phyloP scores from a whole-genome alignment of 2,797 vertebrate species.

The Adelosebastes latens region DNA sequence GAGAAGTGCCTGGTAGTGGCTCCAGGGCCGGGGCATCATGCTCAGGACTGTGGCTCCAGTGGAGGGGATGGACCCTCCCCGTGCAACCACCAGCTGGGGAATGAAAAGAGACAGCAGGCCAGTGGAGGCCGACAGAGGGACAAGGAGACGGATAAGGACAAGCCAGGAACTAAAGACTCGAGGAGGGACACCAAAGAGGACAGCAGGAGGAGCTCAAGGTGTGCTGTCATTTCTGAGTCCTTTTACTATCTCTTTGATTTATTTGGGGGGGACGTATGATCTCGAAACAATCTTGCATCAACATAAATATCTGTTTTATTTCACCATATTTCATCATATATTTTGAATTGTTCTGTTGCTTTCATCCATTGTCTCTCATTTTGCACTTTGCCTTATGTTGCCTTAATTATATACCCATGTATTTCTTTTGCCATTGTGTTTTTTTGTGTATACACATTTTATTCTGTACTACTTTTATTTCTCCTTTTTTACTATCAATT shows the following conservation, averaged over 20 bases:
- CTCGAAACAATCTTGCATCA: not conserved
- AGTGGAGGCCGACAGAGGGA: constrained; percentile 51
- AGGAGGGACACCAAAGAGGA: constrained; percentile 77
- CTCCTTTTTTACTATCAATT: constrained; percentile 46
- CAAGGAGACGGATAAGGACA: constrained; percentile 64
- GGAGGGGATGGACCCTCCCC: constrained; percentile 56
- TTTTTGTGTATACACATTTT: constrained; percentile 17
- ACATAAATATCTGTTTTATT: constrained; percentile 18
- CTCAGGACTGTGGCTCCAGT: constrained; percentile 69
- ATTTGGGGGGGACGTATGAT: not conserved
- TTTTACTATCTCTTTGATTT: not conserved
- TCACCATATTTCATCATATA: constrained; percentile 28
- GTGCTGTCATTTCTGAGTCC: constrained; percentile 3
- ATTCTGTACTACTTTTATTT: constrained; percentile 52
- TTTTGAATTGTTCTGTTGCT: constrained; percentile 13
- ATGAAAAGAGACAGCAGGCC: constrained; percentile 72
- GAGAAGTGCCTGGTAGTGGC: constrained; percentile 87
- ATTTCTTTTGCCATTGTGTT: constrained; percentile 13
- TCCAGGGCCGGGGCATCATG: constrained; percentile 70
- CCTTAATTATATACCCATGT: not conserved
- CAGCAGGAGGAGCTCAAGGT: constrained; percentile 71
- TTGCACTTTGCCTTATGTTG: not conserved
- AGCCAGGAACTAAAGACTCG: constrained; percentile 57
- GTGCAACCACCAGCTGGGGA: constrained; percentile 72
- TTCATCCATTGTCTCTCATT: constrained; percentile 14